These are phyloP conservation scores for Drosophila birchii DNA, from an alignment of 2,888 invertebrate genomes.

Conservation along the genomic window DNA sequence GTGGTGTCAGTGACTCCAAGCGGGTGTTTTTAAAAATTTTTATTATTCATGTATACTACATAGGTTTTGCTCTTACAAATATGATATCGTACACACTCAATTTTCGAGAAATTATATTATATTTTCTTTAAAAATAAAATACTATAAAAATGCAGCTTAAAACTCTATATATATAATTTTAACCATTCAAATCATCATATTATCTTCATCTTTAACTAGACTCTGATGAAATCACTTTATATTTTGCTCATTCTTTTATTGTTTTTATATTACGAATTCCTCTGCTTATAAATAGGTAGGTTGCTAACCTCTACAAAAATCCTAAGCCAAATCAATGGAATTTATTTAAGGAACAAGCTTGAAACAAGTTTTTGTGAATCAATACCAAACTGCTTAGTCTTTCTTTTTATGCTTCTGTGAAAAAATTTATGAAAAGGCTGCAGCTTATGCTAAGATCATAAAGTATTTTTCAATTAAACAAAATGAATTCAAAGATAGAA, in stretches of 20 bases:
- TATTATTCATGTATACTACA: not conserved
- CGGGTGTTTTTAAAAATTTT: not conserved
- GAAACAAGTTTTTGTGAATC: constrained; percentile 11
- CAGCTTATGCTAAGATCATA: constrained; percentile 19
- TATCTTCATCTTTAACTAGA: too few relatives aligned
- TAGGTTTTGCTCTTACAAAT: not conserved
- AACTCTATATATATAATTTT: not conserved
- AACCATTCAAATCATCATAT: too few relatives aligned
- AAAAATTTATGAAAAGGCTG: not conserved
- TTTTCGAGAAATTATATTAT: not conserved
- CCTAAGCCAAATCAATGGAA: constrained; percentile 8
- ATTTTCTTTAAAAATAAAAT: not conserved
- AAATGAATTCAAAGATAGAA: constrained; percentile 4
- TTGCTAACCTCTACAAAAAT: not conserved
- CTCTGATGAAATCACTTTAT: not conserved
- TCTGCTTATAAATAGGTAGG: not conserved
- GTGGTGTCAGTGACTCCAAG: constrained; percentile 13
- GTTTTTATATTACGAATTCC: not conserved
- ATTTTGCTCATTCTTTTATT: not conserved
- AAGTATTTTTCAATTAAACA: constrained; percentile 27
- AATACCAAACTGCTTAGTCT: not conserved
- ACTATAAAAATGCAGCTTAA: not conserved
- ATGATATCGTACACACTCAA: not conserved
- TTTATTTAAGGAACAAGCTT: constrained; percentile 6
- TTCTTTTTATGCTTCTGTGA: not conserved